Base-by-base conservation (phyloP, 2,113 vertebrate genomes). In the Syngnathus typhle region DNA sequence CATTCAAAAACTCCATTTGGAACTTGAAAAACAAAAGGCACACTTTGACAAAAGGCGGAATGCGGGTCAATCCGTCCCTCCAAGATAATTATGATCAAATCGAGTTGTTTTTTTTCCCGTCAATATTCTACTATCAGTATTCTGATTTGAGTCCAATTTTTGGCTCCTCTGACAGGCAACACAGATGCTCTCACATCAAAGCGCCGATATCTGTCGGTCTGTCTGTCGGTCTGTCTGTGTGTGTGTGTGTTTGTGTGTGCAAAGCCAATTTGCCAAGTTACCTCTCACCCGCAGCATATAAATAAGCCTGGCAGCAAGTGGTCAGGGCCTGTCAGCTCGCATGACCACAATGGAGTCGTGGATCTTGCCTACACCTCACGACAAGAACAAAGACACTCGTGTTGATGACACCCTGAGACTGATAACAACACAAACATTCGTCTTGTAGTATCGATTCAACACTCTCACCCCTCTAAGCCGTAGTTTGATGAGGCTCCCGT, bases 261-360 rank as follows among this genome's bases (percentile, higher is more conserved):
- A 63, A 77, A 87, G 82, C 81, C 82, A 86, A 82, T 87, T 87
- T 85, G 79, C 83, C 68, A 71, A 79, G 84, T 83, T 85, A 71
- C 83, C 73, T 71, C 67, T 78, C 84, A 68, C 82, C 69, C 27
- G 66, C 82, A 81, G 88, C 83, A 87, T 88, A 88, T 87, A 87
- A 90, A 90, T 85, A 86, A 88, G 86, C 27, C 77, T 76, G 81
- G 78, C 82, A 78, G 69, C 63, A 44, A 72, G 72, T 39, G 71
- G 82, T 71, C 80, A 66, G 76, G 68, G 75, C 75, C 75, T 78
- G 81, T 79, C 82, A 80, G 84, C 74, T 85, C 68, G 75, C 79
- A 84, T 78, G 80, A 83, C 84, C 82, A 83, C 82, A 82, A 83
- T 80, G 64, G 79, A 81, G 78, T 74, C 49, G 55, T 74, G 70